These are phyloP conservation scores for Hozukius guyotensis DNA, from an alignment of 2,797 vertebrate genomes.

Conservation along the genomic window DNA sequence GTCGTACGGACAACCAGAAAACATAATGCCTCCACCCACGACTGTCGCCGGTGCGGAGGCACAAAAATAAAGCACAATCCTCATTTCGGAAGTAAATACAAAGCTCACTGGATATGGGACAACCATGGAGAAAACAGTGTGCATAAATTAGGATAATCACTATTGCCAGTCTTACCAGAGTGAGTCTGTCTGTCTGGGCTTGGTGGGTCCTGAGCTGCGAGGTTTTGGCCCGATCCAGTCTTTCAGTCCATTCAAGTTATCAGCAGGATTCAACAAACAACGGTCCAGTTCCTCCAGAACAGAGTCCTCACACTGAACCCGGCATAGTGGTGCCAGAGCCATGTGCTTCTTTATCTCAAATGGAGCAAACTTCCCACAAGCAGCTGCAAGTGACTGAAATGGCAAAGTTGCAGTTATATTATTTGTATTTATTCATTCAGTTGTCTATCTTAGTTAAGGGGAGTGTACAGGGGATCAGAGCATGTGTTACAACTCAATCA, in stretches of 20 bases:
- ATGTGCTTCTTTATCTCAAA: conserved; percentile 98
- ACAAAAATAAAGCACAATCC: neutral
- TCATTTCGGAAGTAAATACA: neutral
- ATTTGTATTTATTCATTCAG: neutral
- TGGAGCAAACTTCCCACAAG: conserved; percentile 97
- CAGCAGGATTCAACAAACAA: conserved; percentile 80
- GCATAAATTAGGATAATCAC: neutral
- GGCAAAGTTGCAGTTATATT: neutral
- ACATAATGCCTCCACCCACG: no score
- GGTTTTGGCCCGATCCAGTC: conserved; percentile 86
- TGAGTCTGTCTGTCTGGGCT: conserved; percentile 30
- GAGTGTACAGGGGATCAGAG: neutral
- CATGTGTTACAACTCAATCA: neutral
- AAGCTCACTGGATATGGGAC: neutral
- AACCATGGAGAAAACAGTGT: neutral
- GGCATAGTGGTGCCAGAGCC: conserved; percentile 89
- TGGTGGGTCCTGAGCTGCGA: conserved; percentile 85
- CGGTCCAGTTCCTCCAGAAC: conserved; percentile 86
- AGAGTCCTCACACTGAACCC: conserved; percentile 85
- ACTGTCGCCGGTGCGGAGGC: no score
- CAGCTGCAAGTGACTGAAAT: conserved; percentile 91
- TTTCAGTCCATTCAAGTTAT: conserved; percentile 75
- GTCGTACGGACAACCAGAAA: no score
- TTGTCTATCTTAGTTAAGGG: neutral
- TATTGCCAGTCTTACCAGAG: conserved; percentile 62